Percentiles rank a stretch among this genome's conserved stretches.
Conservation (phyloP, 92 coral and sea anemone genomes). For the Siderastrea radians region DNA sequence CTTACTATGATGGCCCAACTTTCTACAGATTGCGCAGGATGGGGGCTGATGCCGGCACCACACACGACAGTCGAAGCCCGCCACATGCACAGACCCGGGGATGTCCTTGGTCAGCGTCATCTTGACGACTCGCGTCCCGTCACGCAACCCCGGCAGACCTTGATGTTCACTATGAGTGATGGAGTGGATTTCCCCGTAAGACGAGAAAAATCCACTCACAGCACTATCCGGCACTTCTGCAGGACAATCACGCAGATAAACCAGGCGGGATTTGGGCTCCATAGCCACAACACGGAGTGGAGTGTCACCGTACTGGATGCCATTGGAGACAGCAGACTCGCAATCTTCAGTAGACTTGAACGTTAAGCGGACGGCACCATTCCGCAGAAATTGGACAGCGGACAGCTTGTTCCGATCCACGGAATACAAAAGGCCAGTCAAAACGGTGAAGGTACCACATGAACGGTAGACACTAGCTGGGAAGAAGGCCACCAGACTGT, state of each 20-base stretch:
- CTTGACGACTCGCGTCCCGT: background rate
- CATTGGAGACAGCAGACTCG: background rate
- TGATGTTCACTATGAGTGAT: fast-evolving
- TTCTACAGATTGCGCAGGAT: background rate
- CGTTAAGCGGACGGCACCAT: background rate
- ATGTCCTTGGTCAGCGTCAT: background rate
- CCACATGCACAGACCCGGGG: background rate
- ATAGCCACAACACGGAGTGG: background rate
- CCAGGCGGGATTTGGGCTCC: background rate
- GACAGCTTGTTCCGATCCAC: background rate
- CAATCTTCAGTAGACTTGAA: background rate
- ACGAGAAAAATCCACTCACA: background rate
- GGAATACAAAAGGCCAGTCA: background rate
- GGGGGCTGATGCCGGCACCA: background rate
- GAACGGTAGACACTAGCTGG: background rate
- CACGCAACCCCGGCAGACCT: fast-evolving
- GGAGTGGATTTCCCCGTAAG: background rate
- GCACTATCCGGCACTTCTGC: background rate
- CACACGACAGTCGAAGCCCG: background rate
- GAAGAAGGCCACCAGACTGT: background rate
- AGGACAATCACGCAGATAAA: background rate
- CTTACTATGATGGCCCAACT: background rate
- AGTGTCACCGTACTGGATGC: background rate
- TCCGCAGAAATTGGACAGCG: background rate
- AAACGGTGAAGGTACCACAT: background rate